A percentile compares a stretch with the other conserved stretches of the same genome.
Conservation (phyloP, 2,888 invertebrate species). For the Galerucella pusilla region DNA sequence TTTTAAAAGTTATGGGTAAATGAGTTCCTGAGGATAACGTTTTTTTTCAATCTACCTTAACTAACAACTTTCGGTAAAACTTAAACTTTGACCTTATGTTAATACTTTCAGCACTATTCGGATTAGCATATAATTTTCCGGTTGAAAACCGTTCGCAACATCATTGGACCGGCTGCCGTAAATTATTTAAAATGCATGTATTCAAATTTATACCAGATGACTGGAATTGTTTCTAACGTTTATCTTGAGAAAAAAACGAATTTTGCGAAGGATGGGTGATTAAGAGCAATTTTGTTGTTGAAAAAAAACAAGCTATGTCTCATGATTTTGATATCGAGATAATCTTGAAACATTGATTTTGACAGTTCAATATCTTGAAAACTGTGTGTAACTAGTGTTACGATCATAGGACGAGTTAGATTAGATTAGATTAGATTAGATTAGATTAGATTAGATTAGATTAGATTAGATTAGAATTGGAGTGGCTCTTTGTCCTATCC, state of each 20-base stretch:
- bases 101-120: conserved; percentile 41
- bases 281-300: background rate
- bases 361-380: background rate
- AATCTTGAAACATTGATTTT: background rate
- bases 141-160: conserved; percentile 35
- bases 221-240: conserved; percentile 29
- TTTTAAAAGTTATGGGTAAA: too few species aligned
- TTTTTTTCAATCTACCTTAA: too few species aligned
- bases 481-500: too few species aligned
- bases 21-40: too few species aligned
- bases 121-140: conserved; percentile 43
- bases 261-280: background rate
- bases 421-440: too few species aligned
- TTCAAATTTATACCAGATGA: conserved; percentile 44
- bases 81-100: conserved; percentile 38
- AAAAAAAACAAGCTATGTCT: background rate
- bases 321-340: background rate
- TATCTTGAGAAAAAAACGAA: conserved; percentile 17
- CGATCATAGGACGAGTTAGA: too few species aligned
- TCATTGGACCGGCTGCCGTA: conserved; percentile 34
- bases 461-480: too few species aligned
- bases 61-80: conserved; percentile 26
- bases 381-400: too few species aligned
- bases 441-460: too few species aligned
- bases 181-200: conserved; percentile 43